Base-by-base conservation (phyloP, 2,113 vertebrate species). In the Marcusenius ussheri region DNA sequence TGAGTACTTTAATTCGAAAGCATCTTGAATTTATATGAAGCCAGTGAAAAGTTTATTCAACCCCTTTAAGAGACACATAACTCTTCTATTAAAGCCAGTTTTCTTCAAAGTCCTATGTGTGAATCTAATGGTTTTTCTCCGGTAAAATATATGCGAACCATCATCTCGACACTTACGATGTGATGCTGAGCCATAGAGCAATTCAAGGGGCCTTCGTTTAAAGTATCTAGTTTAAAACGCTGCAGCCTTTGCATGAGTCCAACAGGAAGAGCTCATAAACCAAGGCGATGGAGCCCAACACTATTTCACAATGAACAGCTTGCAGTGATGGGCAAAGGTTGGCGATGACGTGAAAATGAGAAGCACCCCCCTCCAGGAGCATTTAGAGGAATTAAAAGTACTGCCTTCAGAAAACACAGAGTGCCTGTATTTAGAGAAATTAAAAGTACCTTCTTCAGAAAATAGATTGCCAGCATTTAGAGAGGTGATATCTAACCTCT, bases 221-320 rank as follows among this genome's bases (percentile, higher is more conserved):
- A 95, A 92, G 91, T 91, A 93, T 90, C 93, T 91, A 90, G 94
- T 94, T 90, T 93, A 93, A 95, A 93, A 95, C 95, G 4, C 95
- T 94, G 95, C 94, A 95, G 94, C 94, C 91, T 92, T 95, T 93
- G 94, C 94, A 94, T 94, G 83, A 92, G 94, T 96, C 95, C 94
- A 95, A 93, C 96, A 95, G 95, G 95, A 96, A 96, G 94, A 93
- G 80, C 92, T 87, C 91, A 91, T 96, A 96, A 96, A 96, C 94
- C 11, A 83, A 94, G 94, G 95, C 90, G 91, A 92, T 89, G 92
- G 90, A 93, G 94, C 93, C 93, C 93, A 91, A 94, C 94, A 93
- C 93, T 95, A 95, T 96, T 95, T 96, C 95, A 96, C 95, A 95
- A 96, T 96, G 96, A 96, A 96, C 94, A 95, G 94, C 94, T 91